Percentiles rank a stretch among this genome's conserved stretches.
phyloP scores from a whole-genome alignment of 2,797 vertebrate species.

The Chrysocyon brachyurus region DNA sequence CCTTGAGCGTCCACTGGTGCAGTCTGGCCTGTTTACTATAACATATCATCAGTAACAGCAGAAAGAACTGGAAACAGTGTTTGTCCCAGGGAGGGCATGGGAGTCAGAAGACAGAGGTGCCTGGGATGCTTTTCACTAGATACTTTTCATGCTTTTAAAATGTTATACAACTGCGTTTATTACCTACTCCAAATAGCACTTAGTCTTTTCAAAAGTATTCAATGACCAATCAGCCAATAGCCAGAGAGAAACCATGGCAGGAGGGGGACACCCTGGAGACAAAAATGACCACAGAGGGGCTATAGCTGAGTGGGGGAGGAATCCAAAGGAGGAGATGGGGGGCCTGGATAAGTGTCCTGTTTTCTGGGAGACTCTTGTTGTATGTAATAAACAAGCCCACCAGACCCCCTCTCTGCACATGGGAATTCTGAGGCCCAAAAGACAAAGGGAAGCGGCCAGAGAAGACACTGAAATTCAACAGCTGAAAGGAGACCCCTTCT shows the following conservation, averaged over 20 bases:
- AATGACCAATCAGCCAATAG: not conserved
- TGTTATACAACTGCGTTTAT: not conserved
- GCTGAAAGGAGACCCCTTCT: not conserved
- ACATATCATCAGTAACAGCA: not conserved
- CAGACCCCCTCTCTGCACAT: not conserved
- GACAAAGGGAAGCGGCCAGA: not conserved
- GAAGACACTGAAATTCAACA: not conserved
- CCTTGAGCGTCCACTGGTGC: not conserved
- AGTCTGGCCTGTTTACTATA: not conserved
- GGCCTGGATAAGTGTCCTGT: not conserved
- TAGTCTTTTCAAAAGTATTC: slow-evolving; percentile 45
- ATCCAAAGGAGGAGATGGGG: not conserved
- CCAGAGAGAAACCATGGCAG: not conserved
- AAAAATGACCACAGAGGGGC: not conserved
- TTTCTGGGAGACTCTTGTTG: not conserved
- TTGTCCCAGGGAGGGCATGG: not conserved
- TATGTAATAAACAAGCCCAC: not conserved
- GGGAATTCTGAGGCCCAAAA: not conserved
- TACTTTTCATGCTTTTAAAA: slow-evolving; percentile 9
- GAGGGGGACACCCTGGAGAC: not conserved
- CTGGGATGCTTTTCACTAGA: not conserved
- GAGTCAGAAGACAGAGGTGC: not conserved
- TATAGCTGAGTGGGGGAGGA: rapidly evolving
- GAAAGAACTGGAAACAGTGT: not conserved
- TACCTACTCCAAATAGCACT: not conserved